Evolutionary conservation across 1,140 invertebrate species (phyloP).

Genomic region (Ostrea edulis): DNA sequence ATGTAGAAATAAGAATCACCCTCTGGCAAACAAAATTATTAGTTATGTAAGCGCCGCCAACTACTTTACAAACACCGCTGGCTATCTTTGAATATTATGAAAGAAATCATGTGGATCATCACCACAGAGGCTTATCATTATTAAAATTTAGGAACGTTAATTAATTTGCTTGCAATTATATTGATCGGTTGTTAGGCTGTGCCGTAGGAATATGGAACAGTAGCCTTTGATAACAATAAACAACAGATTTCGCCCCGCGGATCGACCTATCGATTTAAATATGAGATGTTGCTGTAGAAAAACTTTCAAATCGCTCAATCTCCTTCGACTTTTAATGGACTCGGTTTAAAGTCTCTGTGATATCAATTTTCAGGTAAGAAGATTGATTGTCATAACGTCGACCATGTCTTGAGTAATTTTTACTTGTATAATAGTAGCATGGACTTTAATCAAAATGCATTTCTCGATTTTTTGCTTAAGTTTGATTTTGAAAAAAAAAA

Average conservation of each 20-base stretch:
- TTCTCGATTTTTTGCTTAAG: no score
- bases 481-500: no score
- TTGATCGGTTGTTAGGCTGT: not conserved
- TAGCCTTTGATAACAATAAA: conserved; percentile 2
- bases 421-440: no score
- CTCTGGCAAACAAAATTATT: not conserved
- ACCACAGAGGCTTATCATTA: not conserved
- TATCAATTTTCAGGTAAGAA: conserved; percentile 7
- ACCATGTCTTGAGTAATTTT: no score
- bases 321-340: not conserved
- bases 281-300: not conserved
- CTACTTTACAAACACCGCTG: not conserved
- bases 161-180: conserved; percentile 11
- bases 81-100: not conserved
- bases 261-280: conserved; percentile 18
- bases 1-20: not conserved
- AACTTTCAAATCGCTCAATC: not conserved
- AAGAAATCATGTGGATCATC: not conserved
- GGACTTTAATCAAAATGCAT: no score
- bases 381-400: no score
- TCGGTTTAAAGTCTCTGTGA: not conserved
- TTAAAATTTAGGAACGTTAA: conserved; percentile 17
- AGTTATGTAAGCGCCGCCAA: not conserved
- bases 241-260: not conserved
- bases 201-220: not conserved